Evolutionary conservation across 2,888 invertebrate species (phyloP).

Genomic region (Phymatocera aterrima): DNA sequence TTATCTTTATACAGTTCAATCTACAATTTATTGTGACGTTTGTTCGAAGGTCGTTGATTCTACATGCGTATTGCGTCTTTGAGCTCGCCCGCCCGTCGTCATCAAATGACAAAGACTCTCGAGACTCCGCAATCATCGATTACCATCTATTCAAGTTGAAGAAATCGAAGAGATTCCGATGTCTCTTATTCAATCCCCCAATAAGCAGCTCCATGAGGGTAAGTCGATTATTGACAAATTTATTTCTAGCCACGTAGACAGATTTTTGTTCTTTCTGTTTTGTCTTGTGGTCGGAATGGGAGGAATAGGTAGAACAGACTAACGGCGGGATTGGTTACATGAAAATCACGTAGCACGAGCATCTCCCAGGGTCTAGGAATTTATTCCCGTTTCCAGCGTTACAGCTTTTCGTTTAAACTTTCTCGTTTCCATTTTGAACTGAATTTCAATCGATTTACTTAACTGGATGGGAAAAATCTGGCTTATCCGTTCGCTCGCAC

Average conservation of each 20-base stretch:
- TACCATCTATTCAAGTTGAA: not conserved
- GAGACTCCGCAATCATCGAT: not conserved
- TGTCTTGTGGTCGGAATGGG: no score
- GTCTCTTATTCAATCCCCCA: not conserved
- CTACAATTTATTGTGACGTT: not conserved
- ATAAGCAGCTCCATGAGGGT: not conserved
- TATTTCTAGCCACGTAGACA: not conserved
- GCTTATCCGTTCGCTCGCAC: conserved; percentile 8
- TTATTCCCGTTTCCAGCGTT: conserved; percentile 6
- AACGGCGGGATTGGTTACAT: not conserved
- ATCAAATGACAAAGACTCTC: not conserved
- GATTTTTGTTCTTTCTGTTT: not conserved
- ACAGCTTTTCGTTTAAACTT: conserved; percentile 14
- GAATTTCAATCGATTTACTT: conserved; percentile 41
- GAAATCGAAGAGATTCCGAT: not conserved
- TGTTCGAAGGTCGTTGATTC: not conserved
- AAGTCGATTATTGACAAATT: not conserved
- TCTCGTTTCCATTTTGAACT: conserved; percentile 29
- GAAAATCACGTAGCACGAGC: not conserved
- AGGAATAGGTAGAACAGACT: not conserved
- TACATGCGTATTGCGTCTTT: not conserved
- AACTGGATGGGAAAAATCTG: conserved; percentile 34
- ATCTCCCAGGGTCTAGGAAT: not conserved
- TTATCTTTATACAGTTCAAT: not conserved
- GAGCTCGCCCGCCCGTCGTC: not conserved